These are phyloP conservation scores for Colletes collaris DNA, from an alignment of 2,888 invertebrate species.

Conservation along the genomic window DNA sequence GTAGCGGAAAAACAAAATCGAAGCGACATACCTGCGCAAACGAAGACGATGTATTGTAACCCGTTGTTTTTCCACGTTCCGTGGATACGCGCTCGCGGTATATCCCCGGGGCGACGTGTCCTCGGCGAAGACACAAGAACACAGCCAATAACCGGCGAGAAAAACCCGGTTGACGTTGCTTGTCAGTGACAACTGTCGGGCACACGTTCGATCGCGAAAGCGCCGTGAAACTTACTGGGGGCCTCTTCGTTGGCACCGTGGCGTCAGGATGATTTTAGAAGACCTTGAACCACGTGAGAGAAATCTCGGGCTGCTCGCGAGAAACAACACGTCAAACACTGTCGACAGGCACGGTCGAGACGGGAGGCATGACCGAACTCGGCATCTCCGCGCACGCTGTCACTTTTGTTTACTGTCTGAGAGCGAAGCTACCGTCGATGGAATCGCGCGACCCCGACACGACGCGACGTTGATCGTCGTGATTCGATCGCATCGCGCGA, in stretches of 20 bases:
- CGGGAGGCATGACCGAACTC: slow-evolving; percentile 55
- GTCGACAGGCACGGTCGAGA: slow-evolving; percentile 37
- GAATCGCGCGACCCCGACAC: slow-evolving; percentile 12
- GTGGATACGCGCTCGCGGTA: not conserved
- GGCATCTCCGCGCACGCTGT: slow-evolving; percentile 68
- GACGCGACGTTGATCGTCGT: not conserved
- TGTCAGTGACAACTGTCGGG: slow-evolving; percentile 45
- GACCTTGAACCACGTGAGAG: slow-evolving; percentile 67
- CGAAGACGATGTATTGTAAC: not conserved
- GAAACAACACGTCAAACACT: slow-evolving; percentile 46
- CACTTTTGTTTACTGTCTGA: slow-evolving; percentile 76
- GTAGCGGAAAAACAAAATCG: slow-evolving; percentile 1
- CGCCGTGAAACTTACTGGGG: slow-evolving; percentile 41
- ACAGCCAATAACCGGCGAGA: not conserved
- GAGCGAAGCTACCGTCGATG: slow-evolving; percentile 3
- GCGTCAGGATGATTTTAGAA: slow-evolving; percentile 66
- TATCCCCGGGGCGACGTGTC: not conserved
- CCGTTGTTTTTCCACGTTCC: not conserved
- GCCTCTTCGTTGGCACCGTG: slow-evolving; percentile 47
- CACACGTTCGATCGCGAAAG: slow-evolving; percentile 37
- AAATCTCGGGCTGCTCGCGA: slow-evolving; percentile 50
- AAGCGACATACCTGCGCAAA: slow-evolving; percentile 36
- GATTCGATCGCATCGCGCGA: slow-evolving; percentile 4
- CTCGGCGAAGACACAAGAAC: not conserved
- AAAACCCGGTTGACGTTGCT: slow-evolving; percentile 29